phyloP scores from a whole-genome alignment of 2,797 vertebrate species.

The Scleropages formosus region DNA sequence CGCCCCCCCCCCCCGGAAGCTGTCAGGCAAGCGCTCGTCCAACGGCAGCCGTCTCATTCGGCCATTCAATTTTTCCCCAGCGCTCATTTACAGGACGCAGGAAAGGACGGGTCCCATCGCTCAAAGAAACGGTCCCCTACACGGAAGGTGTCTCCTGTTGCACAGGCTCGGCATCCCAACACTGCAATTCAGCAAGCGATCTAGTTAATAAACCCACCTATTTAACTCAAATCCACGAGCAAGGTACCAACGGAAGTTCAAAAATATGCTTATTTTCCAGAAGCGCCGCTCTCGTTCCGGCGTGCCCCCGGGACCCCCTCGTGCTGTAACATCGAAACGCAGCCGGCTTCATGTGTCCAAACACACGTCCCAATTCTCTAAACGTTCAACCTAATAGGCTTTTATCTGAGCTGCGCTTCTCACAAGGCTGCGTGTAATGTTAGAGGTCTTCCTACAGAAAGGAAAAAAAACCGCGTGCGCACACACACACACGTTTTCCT shows the following conservation, averaged over 20 bases:
- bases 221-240: neutral
- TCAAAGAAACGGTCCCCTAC: no score
- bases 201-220: neutral
- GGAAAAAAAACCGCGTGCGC: no score
- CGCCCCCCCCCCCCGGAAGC: no score
- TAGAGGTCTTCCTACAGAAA: slow-evolving; percentile 7
- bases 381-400: slow-evolving; percentile 44
- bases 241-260: neutral
- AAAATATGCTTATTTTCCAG: slow-evolving; percentile 25
- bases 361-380: slow-evolving; percentile 38
- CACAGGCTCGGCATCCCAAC: no score
- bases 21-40: no score
- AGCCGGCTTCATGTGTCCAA: slow-evolving; percentile 32
- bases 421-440: slow-evolving; percentile 22
- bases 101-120: no score
- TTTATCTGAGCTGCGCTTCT: slow-evolving; percentile 28
- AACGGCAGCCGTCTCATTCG: no score
- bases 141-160: no score
- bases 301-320: slow-evolving; percentile 34
- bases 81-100: no score
- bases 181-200: no score
- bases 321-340: slow-evolving; percentile 31
- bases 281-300: slow-evolving; percentile 38
- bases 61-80: no score
- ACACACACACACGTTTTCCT: neutral